Evolutionary conservation across 2,888 invertebrate genomes (phyloP), one percentile per base, ranked within the genome.

Genomic region (Lycocerus yunnanus): DNA sequence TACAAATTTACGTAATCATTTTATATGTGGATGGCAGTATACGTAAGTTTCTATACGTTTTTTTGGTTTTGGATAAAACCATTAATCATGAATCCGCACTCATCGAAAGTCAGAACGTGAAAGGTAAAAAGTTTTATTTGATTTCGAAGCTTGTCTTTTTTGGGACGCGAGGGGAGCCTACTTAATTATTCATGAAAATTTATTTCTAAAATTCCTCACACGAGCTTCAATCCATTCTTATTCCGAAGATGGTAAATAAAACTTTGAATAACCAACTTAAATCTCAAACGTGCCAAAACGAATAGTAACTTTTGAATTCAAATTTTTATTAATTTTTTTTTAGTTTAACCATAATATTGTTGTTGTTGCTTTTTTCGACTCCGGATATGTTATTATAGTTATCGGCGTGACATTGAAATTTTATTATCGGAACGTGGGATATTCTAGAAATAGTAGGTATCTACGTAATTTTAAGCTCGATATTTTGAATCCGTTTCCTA

Each of bases 401-500:
- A 43, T 43, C 43, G n/a, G n/a, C 0, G 43, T 43, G 43, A 43
- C 43, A 43, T 43, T 43, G 43, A 43, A 27, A 43, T 43, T 43
- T n/a, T n/a, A 2, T 43, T 43, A 43, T 43, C 43, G n/a, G n/a
- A n/a, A 6, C 27, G 66, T 27, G 66, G 21, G 66, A 68, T 69
- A n/a, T 69, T 24, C 6, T 5, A 21, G 18, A 68, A 60, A 58
- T 27, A 69, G 63, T n/a, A n/a, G n/a, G n/a, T n/a, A n/a, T n/a
- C 63, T 63, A 10, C 27, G 58, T n/a, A 43, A 6, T 71, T 71
- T 66, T 58, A 58, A 59, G 21, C 66, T 71, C 21, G 18, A 58
- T 15, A 59, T 60, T 72, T 5, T 59, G 58, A 61, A 68, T 16
- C 27, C 66, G 15, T 24, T 71, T 71, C 59, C 58, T 18, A 24